A percentile compares a stretch with the other conserved stretches of the same genome.
Evolutionary conservation across 2,113 vertebrate genomes (phyloP).

Genomic region (Gobio gobio): DNA sequence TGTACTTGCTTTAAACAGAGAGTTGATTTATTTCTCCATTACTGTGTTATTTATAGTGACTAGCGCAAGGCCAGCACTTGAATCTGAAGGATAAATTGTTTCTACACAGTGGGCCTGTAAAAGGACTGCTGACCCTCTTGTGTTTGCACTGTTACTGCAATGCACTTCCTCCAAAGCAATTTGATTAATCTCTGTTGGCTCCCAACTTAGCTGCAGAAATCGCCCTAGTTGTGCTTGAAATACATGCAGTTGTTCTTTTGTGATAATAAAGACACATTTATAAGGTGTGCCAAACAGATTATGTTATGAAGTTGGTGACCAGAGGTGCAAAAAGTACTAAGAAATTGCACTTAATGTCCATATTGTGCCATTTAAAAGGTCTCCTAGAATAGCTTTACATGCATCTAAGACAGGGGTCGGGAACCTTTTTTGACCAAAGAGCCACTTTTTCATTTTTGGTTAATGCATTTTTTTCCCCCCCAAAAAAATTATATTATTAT

Average conservation of each 20-base stretch:
- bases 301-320: neutral
- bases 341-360: neutral
- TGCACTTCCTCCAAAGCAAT: conserved; percentile 19
- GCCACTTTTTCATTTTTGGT: no score
- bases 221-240: conserved; percentile 1
- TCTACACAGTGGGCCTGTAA: conserved; percentile 12
- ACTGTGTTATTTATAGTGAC: conserved; percentile 26
- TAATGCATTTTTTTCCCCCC: no score
- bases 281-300: neutral
- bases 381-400: no score
- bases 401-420: no score
- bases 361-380: no score
- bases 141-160: conserved; percentile 34
- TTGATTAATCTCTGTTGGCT: conserved; percentile 32
- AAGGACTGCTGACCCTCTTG: conserved; percentile 26
- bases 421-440: no score
- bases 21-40: conserved; percentile 34
- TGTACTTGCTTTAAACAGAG: conserved; percentile 1
- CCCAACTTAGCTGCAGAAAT: neutral
- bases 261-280: neutral
- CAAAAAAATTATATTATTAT: no score
- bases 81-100: conserved; percentile 43
- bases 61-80: conserved; percentile 35
- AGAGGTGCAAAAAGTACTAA: neutral
- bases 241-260: neutral